A percentile compares a stretch with the other conserved stretches of the same genome.
phyloP scores from a whole-genome alignment of 1,140 invertebrate genomes.

The Pararge aegeria region DNA sequence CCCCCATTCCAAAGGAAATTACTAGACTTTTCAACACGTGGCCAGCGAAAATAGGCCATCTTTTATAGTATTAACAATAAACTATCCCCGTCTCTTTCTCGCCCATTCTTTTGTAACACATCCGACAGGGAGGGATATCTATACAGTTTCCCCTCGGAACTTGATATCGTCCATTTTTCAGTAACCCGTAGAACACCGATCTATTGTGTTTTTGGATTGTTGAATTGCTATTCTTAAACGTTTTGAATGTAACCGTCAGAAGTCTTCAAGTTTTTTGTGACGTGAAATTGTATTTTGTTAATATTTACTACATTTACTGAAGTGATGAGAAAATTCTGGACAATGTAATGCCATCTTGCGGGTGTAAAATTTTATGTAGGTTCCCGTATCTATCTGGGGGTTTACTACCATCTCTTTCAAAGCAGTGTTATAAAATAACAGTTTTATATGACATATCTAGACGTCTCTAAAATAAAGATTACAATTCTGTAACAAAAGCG shows the following conservation, averaged over 20 bases:
- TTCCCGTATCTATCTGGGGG: too few relatives aligned
- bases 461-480: too few relatives aligned
- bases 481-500: too few relatives aligned
- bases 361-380: too few relatives aligned
- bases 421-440: too few relatives aligned
- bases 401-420: too few relatives aligned
- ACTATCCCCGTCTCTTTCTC: constrained; percentile 39
- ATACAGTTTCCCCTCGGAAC: constrained; percentile 26
- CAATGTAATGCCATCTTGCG: too few relatives aligned
- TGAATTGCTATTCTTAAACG: constrained; percentile 16
- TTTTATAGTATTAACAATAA: constrained; percentile 52
- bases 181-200: constrained; percentile 17
- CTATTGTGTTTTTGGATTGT: constrained; percentile 22
- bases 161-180: constrained; percentile 29
- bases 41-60: constrained; percentile 56
- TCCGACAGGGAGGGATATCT: constrained; percentile 36
- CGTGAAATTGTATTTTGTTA: constrained; percentile 14
- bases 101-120: constrained; percentile 31
- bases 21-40: constrained; percentile 49
- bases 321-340: too few relatives aligned
- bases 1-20: constrained; percentile 39
- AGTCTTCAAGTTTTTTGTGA: constrained; percentile 17
- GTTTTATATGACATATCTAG: too few relatives aligned
- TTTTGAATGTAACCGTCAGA: constrained; percentile 12
- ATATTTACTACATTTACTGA: not conserved